Evolutionary conservation across 2,888 invertebrate genomes (phyloP).

Genomic region (Stegophylla sp.): DNA sequence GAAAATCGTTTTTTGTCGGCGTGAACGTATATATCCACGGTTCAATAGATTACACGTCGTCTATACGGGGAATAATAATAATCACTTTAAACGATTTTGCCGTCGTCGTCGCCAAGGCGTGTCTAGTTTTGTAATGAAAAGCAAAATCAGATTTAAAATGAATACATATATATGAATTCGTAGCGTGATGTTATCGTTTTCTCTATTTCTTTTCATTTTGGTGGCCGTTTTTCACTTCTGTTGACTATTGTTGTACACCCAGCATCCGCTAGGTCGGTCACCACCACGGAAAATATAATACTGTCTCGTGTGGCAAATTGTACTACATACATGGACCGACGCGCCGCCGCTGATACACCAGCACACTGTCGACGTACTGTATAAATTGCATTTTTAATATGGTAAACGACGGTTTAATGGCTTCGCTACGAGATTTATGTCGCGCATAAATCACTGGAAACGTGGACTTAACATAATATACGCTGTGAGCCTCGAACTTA

Average conservation of each 20-base stretch:
- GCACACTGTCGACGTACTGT: neutral
- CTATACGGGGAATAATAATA: neutral
- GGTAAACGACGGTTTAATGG: constrained; percentile 48
- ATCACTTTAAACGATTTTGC: constrained; percentile 1
- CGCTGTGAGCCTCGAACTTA: neutral
- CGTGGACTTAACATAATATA: neutral
- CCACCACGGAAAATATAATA: neutral
- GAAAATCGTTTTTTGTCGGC: neutral
- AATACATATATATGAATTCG: too few species aligned
- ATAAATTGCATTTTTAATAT: constrained; percentile 21
- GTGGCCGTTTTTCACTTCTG: constrained; percentile 1
- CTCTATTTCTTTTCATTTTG: neutral
- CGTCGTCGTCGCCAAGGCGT: constrained; percentile 2
- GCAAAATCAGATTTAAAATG: too few species aligned
- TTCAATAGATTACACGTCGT: neutral
- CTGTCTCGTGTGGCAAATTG: neutral
- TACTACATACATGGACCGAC: neutral
- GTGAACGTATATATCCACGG: neutral
- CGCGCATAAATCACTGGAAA: constrained; percentile 16
- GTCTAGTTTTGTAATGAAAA: constrained; percentile 6
- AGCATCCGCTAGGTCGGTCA: neutral
- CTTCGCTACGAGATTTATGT: constrained; percentile 20
- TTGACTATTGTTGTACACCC: neutral
- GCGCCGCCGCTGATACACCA: neutral
- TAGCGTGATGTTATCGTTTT: neutral